phyloP scores from a whole-genome alignment of 2,797 vertebrate species.

The Tarsius wallacei region DNA sequence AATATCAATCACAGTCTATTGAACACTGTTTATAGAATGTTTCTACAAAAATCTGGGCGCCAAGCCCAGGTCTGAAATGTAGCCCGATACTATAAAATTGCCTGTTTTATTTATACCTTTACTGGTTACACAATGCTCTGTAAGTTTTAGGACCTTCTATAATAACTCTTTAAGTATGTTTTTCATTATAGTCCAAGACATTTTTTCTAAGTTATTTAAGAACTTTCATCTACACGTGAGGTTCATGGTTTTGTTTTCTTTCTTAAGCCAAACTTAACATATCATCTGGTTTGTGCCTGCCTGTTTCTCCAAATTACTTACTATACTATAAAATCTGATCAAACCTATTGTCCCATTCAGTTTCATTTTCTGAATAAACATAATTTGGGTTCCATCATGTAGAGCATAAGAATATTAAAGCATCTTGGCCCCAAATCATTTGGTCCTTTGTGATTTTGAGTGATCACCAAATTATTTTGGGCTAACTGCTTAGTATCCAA shows the following conservation, averaged over 20 bases:
- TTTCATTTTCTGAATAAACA: constrained; percentile 48
- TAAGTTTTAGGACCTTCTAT: constrained; percentile 30
- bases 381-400: constrained; percentile 31
- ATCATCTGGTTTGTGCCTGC: constrained; percentile 18
- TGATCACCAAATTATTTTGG: neutral
- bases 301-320: constrained; percentile 62
- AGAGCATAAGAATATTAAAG: constrained; percentile 49
- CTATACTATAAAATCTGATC: constrained; percentile 29
- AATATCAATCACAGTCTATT: constrained; percentile 46
- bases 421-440: neutral
- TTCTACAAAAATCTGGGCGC: constrained; percentile 74
- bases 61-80: constrained; percentile 66
- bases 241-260: constrained; percentile 52
- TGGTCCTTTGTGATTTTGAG: neutral
- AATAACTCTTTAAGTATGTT: constrained; percentile 52
- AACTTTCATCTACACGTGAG: constrained; percentile 47
- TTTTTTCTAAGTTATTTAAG: constrained; percentile 13
- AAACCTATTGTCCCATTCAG: neutral
- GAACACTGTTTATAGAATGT: constrained; percentile 30
- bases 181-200: constrained; percentile 29
- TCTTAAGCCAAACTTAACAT: neutral
- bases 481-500: neutral
- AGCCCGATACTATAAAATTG: constrained; percentile 55
- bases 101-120: constrained; percentile 67
- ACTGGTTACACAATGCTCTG: constrained; percentile 26